Evolutionary conservation across 1,140 invertebrate species (phyloP).

Genomic region (Bombus sibiricus): DNA sequence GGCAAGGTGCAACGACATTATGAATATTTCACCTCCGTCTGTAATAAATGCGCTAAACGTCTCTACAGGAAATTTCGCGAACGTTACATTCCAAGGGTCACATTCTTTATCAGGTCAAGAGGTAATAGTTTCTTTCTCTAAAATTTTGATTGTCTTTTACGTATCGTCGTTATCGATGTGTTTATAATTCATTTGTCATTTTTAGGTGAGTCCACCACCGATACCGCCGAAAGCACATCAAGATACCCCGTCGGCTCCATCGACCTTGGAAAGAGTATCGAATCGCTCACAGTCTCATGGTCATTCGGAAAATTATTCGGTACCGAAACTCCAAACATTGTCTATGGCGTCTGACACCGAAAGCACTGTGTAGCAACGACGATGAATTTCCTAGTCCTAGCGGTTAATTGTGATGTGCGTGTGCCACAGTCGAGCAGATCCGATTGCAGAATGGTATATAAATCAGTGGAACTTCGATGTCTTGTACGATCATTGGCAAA

Average conservation of each 20-base stretch:
- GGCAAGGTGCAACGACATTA: slow-evolving; percentile 78
- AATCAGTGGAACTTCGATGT: slow-evolving; percentile 1
- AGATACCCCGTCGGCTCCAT: slow-evolving; percentile 78
- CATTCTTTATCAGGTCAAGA: slow-evolving; percentile 79
- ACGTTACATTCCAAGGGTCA: slow-evolving; percentile 77
- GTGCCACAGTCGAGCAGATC: slow-evolving; percentile 57
- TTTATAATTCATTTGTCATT: slow-evolving; percentile 9
- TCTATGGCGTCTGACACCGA: slow-evolving; percentile 79
- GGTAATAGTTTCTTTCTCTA: slow-evolving; percentile 57
- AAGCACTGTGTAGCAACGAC: slow-evolving; percentile 75
- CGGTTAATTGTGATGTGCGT: slow-evolving; percentile 58
- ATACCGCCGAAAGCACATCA: slow-evolving; percentile 84
- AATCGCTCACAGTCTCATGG: slow-evolving; percentile 70
- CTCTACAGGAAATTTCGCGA: slow-evolving; percentile 75
- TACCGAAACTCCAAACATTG: slow-evolving; percentile 82
- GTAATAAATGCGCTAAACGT: slow-evolving; percentile 77
- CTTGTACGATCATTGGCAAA: slow-evolving; percentile 13
- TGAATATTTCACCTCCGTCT: slow-evolving; percentile 81
- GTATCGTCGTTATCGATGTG: neutral
- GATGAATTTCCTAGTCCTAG: slow-evolving; percentile 76
- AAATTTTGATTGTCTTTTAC: too few relatives aligned
- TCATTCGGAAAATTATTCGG: slow-evolving; percentile 83
- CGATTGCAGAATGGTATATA: slow-evolving; percentile 17
- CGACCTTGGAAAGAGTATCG: slow-evolving; percentile 75
- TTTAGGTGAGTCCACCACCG: slow-evolving; percentile 82